Conservation (phyloP, 1,140 invertebrate species). For the Hyles vespertilio region DNA sequence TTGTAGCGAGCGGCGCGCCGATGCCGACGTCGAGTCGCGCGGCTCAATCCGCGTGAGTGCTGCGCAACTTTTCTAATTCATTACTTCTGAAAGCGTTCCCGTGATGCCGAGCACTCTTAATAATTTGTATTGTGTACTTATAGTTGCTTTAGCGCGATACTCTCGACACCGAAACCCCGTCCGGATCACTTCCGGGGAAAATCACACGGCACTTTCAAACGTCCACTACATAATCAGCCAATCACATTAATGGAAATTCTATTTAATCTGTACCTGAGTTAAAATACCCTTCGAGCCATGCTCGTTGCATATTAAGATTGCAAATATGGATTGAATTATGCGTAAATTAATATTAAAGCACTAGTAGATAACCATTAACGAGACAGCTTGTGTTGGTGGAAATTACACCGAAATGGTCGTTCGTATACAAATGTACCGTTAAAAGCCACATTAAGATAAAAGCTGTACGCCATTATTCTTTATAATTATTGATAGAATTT, state of each 20-base stretch:
- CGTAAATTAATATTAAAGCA: constrained; percentile 57
- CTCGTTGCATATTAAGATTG: constrained; percentile 16
- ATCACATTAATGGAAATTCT: no score
- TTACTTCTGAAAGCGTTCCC: constrained; percentile 75
- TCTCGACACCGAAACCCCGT: constrained; percentile 18
- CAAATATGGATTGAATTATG: constrained; percentile 45
- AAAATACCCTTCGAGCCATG: no score
- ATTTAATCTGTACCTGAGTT: no score
- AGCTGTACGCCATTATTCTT: constrained; percentile 65
- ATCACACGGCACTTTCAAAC: no score
- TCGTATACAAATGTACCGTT: constrained; percentile 61
- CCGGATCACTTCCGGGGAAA: not conserved
- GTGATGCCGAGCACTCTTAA: constrained; percentile 73
- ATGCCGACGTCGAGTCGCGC: constrained; percentile 49
- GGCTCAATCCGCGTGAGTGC: constrained; percentile 73
- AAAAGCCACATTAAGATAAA: constrained; percentile 70
- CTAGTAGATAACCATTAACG: constrained; percentile 65
- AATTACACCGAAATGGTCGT: constrained; percentile 63
- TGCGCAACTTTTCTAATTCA: constrained; percentile 76
- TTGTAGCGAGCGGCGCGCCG: constrained; percentile 64
- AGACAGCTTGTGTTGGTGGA: constrained; percentile 44
- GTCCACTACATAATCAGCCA: no score
- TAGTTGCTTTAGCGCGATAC: constrained; percentile 48
- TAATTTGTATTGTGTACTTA: constrained; percentile 74
- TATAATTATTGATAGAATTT: constrained; percentile 71